Conservation (phyloP, 2,113 vertebrate species). For the Xiphophorus maculatus region DNA sequence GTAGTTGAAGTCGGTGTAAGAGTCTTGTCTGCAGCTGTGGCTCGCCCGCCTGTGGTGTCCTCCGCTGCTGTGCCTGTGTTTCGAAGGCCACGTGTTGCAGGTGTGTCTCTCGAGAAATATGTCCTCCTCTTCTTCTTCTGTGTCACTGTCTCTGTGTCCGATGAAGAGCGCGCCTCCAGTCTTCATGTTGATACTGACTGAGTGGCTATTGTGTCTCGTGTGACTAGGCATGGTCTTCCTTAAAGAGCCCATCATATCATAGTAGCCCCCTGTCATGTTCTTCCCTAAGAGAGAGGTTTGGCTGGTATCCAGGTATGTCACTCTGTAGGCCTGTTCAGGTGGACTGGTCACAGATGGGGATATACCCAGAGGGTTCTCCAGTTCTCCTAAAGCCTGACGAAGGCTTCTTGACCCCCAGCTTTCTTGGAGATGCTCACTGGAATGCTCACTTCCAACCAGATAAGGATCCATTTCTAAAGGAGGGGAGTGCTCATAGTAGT, state of each 20-base stretch:
- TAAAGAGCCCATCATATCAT: slow-evolving; percentile 84
- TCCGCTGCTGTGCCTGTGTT: slow-evolving; percentile 68
- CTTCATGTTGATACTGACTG: slow-evolving; percentile 76
- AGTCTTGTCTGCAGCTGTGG: slow-evolving; percentile 68
- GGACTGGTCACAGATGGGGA: slow-evolving; percentile 64
- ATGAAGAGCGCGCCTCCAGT: slow-evolving; percentile 70
- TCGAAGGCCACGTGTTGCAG: slow-evolving; percentile 85
- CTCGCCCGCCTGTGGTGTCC: slow-evolving; percentile 60
- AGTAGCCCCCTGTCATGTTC: slow-evolving; percentile 70
- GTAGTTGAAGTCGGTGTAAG: slow-evolving; percentile 78
- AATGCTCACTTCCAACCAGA: slow-evolving; percentile 68
- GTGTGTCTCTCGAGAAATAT: slow-evolving; percentile 69
- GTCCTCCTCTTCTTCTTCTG: slow-evolving; percentile 73
- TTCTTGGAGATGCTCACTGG: slow-evolving; percentile 62
- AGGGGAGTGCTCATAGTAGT: slow-evolving; percentile 78
- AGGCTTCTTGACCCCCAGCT: slow-evolving; percentile 81
- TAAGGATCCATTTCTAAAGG: slow-evolving; percentile 65
- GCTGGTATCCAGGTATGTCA: slow-evolving; percentile 69
- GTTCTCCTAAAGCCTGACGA: slow-evolving; percentile 79
- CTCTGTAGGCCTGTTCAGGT: slow-evolving; percentile 63
- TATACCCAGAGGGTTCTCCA: slow-evolving; percentile 83
- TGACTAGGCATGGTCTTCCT: slow-evolving; percentile 81
- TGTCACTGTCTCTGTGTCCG: slow-evolving; percentile 69
- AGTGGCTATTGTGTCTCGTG: slow-evolving; percentile 62
- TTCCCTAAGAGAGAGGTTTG: slow-evolving; percentile 61